phyloP scores from a whole-genome alignment of 2,113 vertebrate genomes.

The Genyomyrus donnyi region DNA sequence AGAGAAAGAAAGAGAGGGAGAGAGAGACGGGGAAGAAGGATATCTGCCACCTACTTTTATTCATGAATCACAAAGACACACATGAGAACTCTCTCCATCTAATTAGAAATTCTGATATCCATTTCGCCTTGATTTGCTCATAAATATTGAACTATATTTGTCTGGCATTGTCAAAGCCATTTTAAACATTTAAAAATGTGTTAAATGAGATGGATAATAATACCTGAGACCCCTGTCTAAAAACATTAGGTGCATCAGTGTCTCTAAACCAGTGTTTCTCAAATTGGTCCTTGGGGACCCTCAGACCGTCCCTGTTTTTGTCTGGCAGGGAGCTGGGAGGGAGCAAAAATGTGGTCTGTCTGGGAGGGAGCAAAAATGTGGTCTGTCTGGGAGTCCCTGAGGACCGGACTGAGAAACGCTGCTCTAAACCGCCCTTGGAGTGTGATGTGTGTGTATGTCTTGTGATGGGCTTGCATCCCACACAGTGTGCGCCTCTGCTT shows the following conservation, averaged over 20 bases:
- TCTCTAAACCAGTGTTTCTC: neutral
- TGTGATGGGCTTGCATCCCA: neutral
- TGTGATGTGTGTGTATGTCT: neutral
- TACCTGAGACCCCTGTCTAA: neutral
- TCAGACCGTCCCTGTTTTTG: neutral
- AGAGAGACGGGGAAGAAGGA: neutral
- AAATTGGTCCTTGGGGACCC: neutral
- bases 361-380: no score
- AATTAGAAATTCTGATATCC: neutral
- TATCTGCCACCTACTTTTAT: neutral
- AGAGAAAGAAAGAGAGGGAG: neutral
- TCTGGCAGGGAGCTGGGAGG: no score
- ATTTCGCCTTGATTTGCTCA: neutral
- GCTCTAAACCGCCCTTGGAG: neutral
- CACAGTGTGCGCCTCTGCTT: neutral
- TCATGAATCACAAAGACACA: neutral
- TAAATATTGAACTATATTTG: constrained; percentile 6
- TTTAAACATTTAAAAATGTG: neutral
- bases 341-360: no score
- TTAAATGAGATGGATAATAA: neutral
- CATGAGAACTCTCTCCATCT: neutral
- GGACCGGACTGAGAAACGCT: neutral
- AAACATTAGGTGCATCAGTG: neutral
- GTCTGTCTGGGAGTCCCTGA: neutral
- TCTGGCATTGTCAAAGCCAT: neutral